A percentile compares a stretch with the other conserved stretches of the same genome.
These are phyloP conservation scores for Unio delphinus DNA, from an alignment of 2,888 invertebrate species.

Conservation along the genomic window DNA sequence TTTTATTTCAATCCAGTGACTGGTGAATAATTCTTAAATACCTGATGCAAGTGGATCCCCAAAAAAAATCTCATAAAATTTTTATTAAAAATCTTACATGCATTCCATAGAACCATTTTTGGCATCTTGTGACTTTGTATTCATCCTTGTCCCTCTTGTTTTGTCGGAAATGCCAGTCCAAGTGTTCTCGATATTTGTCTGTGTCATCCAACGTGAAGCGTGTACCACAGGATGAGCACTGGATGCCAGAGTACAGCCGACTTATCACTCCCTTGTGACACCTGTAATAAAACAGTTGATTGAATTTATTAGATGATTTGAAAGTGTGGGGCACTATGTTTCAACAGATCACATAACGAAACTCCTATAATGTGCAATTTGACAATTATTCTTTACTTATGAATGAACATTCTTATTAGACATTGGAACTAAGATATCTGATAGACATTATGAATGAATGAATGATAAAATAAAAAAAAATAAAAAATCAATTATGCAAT, in stretches of 20 bases:
- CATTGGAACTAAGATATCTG: too few relatives aligned
- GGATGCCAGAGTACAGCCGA: slow-evolving; percentile 85
- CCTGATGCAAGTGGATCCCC: neutral
- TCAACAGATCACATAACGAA: too few relatives aligned
- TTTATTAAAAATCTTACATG: slow-evolving; percentile 58
- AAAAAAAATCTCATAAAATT: neutral
- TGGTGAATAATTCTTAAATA: neutral
- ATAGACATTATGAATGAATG: too few relatives aligned
- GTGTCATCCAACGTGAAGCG: slow-evolving; percentile 87
- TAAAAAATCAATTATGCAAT: too few relatives aligned
- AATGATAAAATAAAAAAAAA: too few relatives aligned
- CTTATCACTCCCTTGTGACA: slow-evolving; percentile 82
- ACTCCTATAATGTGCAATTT: too few relatives aligned
- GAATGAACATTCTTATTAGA: too few relatives aligned
- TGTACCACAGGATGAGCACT: slow-evolving; percentile 96
- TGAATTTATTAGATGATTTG: neutral
- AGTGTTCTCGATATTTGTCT: slow-evolving; percentile 89
- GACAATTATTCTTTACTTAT: too few relatives aligned
- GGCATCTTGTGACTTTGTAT: slow-evolving; percentile 82
- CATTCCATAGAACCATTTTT: slow-evolving; percentile 91
- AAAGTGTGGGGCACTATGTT: too few relatives aligned
- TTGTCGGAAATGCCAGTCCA: slow-evolving; percentile 97
- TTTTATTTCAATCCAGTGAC: neutral
- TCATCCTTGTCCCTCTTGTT: slow-evolving; percentile 91
- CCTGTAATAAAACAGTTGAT: slow-evolving; percentile 71